phyloP scores from a whole-genome alignment of 2,888 invertebrate genomes.

The Patella caerulea region DNA sequence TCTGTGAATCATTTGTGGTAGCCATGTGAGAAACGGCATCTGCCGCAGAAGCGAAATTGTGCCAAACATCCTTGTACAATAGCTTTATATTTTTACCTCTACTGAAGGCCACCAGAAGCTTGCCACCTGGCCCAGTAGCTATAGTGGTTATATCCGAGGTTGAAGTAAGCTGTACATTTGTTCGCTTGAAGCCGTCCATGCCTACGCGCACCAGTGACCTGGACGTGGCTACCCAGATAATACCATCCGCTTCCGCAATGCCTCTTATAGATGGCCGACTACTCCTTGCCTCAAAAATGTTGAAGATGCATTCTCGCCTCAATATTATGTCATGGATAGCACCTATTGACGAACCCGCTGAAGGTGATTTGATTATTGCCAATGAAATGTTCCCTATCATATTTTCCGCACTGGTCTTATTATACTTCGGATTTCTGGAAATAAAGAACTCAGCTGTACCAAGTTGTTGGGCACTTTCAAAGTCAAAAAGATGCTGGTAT shows the following conservation, averaged over 20 bases:
- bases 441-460: constrained; percentile 26
- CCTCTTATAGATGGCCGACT: constrained; percentile 24
- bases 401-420: constrained; percentile 17
- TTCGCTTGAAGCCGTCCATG: constrained; percentile 10
- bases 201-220: constrained; percentile 23
- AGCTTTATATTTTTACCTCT: constrained; percentile 26
- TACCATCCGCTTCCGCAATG: constrained; percentile 22
- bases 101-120: constrained; percentile 26
- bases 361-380: constrained; percentile 8
- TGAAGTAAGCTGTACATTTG: constrained; percentile 21
- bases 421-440: constrained; percentile 16
- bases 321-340: constrained; percentile 21
- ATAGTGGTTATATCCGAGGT: constrained; percentile 21
- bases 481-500: background rate
- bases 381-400: constrained; percentile 25
- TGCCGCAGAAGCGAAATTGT: constrained; percentile 18
- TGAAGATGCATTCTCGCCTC: constrained; percentile 25
- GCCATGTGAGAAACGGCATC: constrained; percentile 18
- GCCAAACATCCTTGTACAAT: constrained; percentile 22
- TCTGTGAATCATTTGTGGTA: constrained; percentile 9
- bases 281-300: constrained; percentile 29
- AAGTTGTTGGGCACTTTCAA: constrained; percentile 11
- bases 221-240: constrained; percentile 30
- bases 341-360: background rate
- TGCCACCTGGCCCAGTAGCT: constrained; percentile 21